Base-by-base conservation (phyloP, 2,888 invertebrate species). In the Tipula vernalis region DNA sequence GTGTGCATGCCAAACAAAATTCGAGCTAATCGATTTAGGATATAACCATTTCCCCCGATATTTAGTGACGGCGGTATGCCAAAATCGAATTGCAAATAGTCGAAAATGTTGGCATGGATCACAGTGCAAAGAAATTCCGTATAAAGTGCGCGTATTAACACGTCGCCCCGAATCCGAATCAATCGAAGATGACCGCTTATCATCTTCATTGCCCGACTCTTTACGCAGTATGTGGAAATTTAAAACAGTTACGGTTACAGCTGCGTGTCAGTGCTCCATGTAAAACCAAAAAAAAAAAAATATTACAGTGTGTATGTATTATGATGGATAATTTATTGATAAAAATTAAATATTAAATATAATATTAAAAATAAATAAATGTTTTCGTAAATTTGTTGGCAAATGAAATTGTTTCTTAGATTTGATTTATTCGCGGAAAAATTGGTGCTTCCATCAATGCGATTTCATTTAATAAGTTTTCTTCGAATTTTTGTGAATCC, bases 201-300 rank as follows among this genome's bases (percentile, higher is more conserved):
- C 89, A 84, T 87, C 88, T 3, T 89, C 89, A 88, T 85, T 90
- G n/a, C 89, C 90, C 12, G 89, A 90, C 87, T 88, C 89, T 28
- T 87, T 90, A 36, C 87, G 90, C 10, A 88, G 89, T 84, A 86
- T 89, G 44, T 91, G 91, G 91, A 89, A 90, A 88, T 91, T 91
- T 86, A 89, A 90, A 87, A 91, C 90, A 0, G 89, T 91, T 13
- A 90, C 90, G 8, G 90, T 91, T 15, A 90, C 90, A 0, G 91
- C 91, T n/a, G 91, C 91, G 51, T 91, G 91, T 87, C 91, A 91
- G 88, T 91, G 91, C 88, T 89, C 90, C 2, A 89, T 88, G 87
- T 88, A 88, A 87, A 8, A n/a, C n/a, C n/a, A 18, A 18, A 15
- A 4, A 42, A 15, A 13, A 42, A 10, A 41, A 5, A n/a, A 2